Base-by-base conservation (phyloP, 2,888 invertebrate species). In the Blomia tropicalis region DNA sequence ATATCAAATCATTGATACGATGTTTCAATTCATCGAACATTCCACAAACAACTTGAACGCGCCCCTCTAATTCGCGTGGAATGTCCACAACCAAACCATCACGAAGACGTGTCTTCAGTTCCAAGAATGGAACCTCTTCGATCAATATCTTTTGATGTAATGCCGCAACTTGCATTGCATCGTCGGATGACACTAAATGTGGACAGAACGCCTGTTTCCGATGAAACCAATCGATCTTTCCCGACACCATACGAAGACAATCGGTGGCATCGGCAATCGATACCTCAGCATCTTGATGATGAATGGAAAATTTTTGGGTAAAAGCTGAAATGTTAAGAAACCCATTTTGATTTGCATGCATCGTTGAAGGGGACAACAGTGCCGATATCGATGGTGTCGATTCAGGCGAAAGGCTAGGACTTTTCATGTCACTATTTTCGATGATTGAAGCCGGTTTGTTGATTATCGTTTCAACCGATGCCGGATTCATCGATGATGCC, bases 201-300 rank as follows among this genome's bases (percentile, higher is more conserved):
- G 62, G 62, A 58, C 62, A 62, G 27, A 62, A 62, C 4, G 17
- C 27, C 22, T 62, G 62, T 31, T 62, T 62, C 32, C 54, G 62
- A n/a, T 62, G 41, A 31, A 54, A 62, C 62, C 62, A 62, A 22
- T 62, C 54, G 25, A 62, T 53, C 32, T 62, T 62, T 23, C 56
- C 56, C 17, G 29, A 23, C 14, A 62, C 54, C 25, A 53, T 54
- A 14, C 62, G 62, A 22, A 62, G 22, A 43, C 62, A 62, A 36
- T 62, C 62, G 14, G 54, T 62, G 11, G 62, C 62, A 23, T 62
- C 62, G 30, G 62, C 62, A 5, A 62, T 62, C 11, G 62, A 62
- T n/a, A 32, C 62, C 30, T 62, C 62, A n/a, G 54, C 53, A 30
- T 62, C 62, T 19, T 62, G 62, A 36, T 56, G 56, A 36, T 56